Evolutionary conservation across 2,113 vertebrate species (phyloP).

Genomic region (Sylvietta virens): DNA sequence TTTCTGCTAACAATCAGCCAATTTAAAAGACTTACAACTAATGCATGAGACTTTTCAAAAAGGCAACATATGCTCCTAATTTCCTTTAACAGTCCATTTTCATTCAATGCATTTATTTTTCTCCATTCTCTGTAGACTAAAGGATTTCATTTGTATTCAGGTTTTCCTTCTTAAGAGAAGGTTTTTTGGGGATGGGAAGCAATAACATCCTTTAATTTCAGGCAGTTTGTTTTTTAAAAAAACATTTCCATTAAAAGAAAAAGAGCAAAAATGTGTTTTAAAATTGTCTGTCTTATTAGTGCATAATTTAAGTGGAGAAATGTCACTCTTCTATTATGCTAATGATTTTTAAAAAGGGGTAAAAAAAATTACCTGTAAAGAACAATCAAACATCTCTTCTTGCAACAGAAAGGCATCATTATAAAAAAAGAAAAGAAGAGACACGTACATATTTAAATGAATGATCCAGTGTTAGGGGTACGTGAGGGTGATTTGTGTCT

Average conservation of each 20-base stretch:
- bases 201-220: constrained; percentile 4
- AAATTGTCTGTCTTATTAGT: constrained; percentile 16
- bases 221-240: constrained; percentile 32
- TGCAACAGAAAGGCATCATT: constrained; percentile 39
- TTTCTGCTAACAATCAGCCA: neutral
- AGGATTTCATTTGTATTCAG: constrained; percentile 39
- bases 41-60: constrained; percentile 18
- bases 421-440: constrained; percentile 10
- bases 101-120: constrained; percentile 31
- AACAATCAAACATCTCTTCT: constrained; percentile 46
- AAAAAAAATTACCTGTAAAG: constrained; percentile 2
- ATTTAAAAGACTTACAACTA: constrained; percentile 32
- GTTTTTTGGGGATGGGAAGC: neutral
- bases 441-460: constrained; percentile 47
- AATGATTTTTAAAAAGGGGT: neutral
- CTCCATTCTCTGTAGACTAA: neutral
- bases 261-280: neutral
- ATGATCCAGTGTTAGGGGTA: constrained; percentile 2
- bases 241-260: constrained; percentile 8
- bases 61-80: constrained; percentile 20
- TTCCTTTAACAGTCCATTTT: constrained; percentile 50
- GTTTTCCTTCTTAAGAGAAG: neutral
- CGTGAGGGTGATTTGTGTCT: constrained; percentile 20
- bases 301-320: constrained; percentile 21
- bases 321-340: constrained; percentile 51